Percentiles rank a stretch among this genome's conserved stretches.
These are phyloP conservation scores for Eupithecia inturbata DNA, from an alignment of 2,888 invertebrate species.

Conservation along the genomic window DNA sequence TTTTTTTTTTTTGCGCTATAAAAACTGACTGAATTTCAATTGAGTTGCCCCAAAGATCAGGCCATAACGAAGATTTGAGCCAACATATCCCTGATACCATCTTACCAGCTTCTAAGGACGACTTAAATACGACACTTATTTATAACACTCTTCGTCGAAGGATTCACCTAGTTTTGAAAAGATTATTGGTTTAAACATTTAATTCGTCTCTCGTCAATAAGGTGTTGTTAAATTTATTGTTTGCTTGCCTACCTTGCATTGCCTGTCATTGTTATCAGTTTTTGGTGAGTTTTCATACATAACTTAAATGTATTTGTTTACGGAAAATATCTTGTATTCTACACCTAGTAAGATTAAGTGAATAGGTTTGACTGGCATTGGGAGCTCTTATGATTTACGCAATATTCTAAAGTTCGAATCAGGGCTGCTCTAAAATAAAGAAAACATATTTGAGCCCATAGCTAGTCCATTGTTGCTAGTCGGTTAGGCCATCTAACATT, in stretches of 20 bases:
- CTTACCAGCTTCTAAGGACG: too few relatives aligned
- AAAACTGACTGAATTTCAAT: too few relatives aligned
- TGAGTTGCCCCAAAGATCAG: too few relatives aligned
- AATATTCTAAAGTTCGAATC: background rate
- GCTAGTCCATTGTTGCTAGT: background rate
- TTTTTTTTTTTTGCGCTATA: too few relatives aligned
- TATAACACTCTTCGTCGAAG: background rate
- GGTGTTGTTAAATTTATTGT: too few relatives aligned
- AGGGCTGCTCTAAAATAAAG: background rate
- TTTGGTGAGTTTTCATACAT: too few relatives aligned
- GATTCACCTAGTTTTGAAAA: background rate
- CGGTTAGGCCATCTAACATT: slow-evolving; percentile 7
- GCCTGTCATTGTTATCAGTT: too few relatives aligned
- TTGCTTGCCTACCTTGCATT: too few relatives aligned
- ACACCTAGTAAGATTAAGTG: background rate
- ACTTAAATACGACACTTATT: too few relatives aligned
- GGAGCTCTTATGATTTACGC: background rate
- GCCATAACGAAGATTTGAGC: too few relatives aligned
- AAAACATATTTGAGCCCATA: background rate
- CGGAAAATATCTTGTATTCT: background rate
- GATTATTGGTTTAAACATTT: background rate
- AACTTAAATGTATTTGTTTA: too few relatives aligned
- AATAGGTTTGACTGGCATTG: slow-evolving; percentile 2
- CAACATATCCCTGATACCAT: too few relatives aligned
- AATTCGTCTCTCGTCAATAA: background rate